A percentile compares a stretch with the other conserved stretches of the same genome.
Evolutionary conservation across 2,888 invertebrate genomes (phyloP).

Genomic region (Drosophila imparisetae): DNA sequence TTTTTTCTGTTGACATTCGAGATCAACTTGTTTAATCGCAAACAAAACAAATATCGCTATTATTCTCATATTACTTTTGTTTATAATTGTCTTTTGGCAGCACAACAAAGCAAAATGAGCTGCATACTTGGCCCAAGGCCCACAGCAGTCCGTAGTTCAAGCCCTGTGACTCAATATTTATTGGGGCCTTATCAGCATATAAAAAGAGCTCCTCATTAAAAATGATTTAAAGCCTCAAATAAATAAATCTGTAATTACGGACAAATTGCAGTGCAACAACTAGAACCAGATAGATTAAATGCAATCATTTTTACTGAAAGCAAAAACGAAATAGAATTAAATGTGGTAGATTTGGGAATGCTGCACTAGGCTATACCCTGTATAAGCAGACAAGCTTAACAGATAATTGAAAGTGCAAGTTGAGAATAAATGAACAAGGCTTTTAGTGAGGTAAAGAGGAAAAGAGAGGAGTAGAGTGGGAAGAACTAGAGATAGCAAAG

Average conservation of each 20-base stretch:
- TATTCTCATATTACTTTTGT: background rate
- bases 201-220: constrained; percentile 19
- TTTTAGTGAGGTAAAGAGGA: background rate
- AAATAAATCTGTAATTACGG: constrained; percentile 60
- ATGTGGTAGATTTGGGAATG: background rate
- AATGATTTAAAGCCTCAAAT: constrained; percentile 33
- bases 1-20: constrained; percentile 6
- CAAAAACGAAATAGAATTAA: background rate
- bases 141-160: constrained; percentile 6
- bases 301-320: constrained; percentile 19
- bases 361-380: background rate
- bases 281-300: constrained; percentile 21
- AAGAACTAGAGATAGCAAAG: background rate
- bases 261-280: constrained; percentile 53
- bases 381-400: background rate
- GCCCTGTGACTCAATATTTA: constrained; percentile 40
- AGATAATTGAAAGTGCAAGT: background rate
- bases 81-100: background rate
- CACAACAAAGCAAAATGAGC: constrained; percentile 9
- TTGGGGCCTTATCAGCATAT: constrained; percentile 18
- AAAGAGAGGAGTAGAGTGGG: too few relatives aligned
- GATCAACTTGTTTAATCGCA: background rate
- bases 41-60: background rate
- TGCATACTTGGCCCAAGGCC: constrained; percentile 23
- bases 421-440: background rate